Base-by-base conservation (phyloP, 2,888 invertebrate species). In the Cheilosia soror region DNA sequence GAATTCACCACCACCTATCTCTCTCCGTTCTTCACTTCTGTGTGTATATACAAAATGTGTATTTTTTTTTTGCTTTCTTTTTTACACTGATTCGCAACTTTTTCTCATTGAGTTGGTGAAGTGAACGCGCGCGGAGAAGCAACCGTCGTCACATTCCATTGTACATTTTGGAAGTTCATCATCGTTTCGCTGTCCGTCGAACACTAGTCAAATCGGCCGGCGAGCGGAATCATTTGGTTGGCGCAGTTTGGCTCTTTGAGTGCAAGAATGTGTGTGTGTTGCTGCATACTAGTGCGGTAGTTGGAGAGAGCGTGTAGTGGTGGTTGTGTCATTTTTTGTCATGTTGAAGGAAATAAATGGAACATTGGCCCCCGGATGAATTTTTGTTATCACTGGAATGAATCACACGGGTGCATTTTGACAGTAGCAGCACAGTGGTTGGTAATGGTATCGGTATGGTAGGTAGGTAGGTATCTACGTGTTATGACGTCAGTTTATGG, bases 361-460 rank as follows among this genome's bases (percentile, higher is more conserved):
- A 85, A 85, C 85, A 85, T 85, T 85, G 85, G 85, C 85, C 85
- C 81, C 81, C 85, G 60, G 81, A 85, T 85, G 85, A 85, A 85
- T 85, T 76, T 80, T 60, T 84, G 81, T 85, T 85, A 76, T 85
- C 81, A 27, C 57, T 60, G 57, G 51, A 81, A 85, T 85, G 85
- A 85, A 85, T 85, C 53, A 49, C 40, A 37, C 57, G 71, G 76
- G 60, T 85, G 85, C 81, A 85, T 53, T 81, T 81, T 81, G 85
- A 72, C 81, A 81, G 76, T 68, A 66, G 63, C 58, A 66, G 63
- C 58, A 58, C 65, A 42, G 65, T 72, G 76, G 68, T 33, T 71
- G 58, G 57, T 20, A 20, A 27, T 71, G 58, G 57, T 20, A 20
- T 20, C 20, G 20, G 20, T 20, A 20, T 20, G 20, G 20, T 20